These are phyloP conservation scores for Chaetogeoica ovagalla DNA, from an alignment of 2,888 invertebrate species.

Conservation along the genomic window DNA sequence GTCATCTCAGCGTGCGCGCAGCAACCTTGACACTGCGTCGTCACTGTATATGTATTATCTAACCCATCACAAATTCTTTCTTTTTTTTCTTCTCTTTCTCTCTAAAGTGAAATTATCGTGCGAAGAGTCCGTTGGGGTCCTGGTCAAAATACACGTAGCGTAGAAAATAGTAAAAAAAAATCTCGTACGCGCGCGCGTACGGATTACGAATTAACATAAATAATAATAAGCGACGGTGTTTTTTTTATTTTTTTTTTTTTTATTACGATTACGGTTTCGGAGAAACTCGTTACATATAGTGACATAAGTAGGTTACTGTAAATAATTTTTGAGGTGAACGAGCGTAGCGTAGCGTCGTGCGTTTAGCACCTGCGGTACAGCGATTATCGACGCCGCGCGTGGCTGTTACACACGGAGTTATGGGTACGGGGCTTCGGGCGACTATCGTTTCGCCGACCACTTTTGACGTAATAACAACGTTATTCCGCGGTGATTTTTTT, in stretches of 20 bases:
- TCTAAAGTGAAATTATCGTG: too few relatives aligned
- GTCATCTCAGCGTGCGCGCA: background rate
- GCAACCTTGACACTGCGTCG: conserved; percentile 43
- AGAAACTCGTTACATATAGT: conserved; percentile 16
- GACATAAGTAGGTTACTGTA: conserved; percentile 44
- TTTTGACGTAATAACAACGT: too few relatives aligned
- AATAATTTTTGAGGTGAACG: conserved; percentile 42
- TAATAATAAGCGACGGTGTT: background rate
- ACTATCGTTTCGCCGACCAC: too few relatives aligned
- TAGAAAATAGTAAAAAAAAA: too few relatives aligned
- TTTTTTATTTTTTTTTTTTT: background rate
- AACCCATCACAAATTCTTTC: conserved; percentile 33
- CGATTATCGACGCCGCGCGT: too few relatives aligned
- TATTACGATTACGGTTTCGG: conserved; percentile 4
- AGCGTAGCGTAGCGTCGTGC: conserved; percentile 5
- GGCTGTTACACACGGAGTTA: too few relatives aligned
- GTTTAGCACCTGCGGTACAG: background rate
- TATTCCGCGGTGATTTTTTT: too few relatives aligned
- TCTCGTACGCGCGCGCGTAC: too few relatives aligned
- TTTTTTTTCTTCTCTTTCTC: background rate
- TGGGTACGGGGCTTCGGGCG: too few relatives aligned
- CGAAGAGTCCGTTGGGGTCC: too few relatives aligned
- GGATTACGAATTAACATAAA: conserved; percentile 37
- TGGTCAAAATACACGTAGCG: too few relatives aligned
- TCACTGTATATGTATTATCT: background rate